phyloP scores from a whole-genome alignment of 2,888 invertebrate species.

The Ornithoptera alexandrae region DNA sequence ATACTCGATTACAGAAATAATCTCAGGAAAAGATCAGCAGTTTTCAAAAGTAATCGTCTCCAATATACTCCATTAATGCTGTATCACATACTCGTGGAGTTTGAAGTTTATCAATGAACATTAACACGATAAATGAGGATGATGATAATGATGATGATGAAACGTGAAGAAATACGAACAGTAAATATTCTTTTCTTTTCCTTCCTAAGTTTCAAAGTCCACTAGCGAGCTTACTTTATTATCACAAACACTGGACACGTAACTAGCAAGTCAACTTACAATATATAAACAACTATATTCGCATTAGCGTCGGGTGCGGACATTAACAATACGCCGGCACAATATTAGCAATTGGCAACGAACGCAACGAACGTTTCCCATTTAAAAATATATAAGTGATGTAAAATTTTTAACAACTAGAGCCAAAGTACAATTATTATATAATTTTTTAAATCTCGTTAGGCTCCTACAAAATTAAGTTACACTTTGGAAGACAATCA shows the following conservation, averaged over 20 bases:
- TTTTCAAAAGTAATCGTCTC: too few species aligned
- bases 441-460: neutral
- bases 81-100: too few species aligned
- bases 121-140: too few species aligned
- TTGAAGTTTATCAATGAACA: too few species aligned
- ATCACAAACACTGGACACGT: conserved; percentile 29
- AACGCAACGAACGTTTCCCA: neutral
- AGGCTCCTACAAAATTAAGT: neutral
- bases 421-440: neutral
- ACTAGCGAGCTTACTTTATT: conserved; percentile 22
- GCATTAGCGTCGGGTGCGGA: neutral
- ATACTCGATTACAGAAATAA: too few species aligned
- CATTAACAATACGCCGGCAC: neutral
- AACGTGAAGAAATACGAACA: neutral
- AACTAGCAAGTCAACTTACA: conserved; percentile 4
- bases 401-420: neutral
- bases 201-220: conserved; percentile 1
- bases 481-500: conserved; percentile 27
- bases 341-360: neutral
- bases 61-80: too few species aligned
- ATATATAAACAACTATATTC: conserved; percentile 2
- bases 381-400: neutral
- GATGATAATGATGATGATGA: neutral
- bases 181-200: neutral
- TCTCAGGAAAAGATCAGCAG: too few species aligned